A percentile compares a stretch with the other conserved stretches of the same genome.
These are phyloP conservation scores for Nudaria mundana DNA, from an alignment of 2,888 invertebrate species.

Conservation along the genomic window DNA sequence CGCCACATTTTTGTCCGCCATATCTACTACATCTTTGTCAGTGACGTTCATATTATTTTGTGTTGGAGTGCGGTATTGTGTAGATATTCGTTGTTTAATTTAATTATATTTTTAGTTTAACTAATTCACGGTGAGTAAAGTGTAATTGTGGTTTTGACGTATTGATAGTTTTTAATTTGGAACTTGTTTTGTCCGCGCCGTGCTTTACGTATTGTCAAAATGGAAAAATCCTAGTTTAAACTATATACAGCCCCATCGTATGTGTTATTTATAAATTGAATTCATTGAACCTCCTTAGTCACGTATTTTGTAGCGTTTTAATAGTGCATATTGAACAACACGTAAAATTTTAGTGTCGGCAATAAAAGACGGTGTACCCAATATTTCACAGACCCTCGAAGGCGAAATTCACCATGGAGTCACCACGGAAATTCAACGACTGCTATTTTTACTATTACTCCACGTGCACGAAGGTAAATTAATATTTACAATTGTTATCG, in stretches of 20 bases:
- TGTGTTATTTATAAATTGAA: conserved; percentile 40
- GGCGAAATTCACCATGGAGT: conserved; percentile 81
- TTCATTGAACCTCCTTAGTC: conserved; percentile 24
- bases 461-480: conserved; percentile 89
- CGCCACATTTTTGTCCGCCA: conserved; percentile 79
- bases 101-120: conserved; percentile 69
- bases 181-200: conserved; percentile 65
- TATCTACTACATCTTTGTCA: conserved; percentile 72
- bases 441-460: conserved; percentile 95
- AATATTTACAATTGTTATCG: conserved; percentile 22
- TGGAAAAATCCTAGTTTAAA: conserved; percentile 59
- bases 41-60: conserved; percentile 76
- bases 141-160: conserved; percentile 36
- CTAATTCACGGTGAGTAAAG: conserved; percentile 64
- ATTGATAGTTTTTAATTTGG: conserved; percentile 50
- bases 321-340: conserved; percentile 29
- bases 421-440: conserved; percentile 89
- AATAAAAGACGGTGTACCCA: conserved; percentile 38
- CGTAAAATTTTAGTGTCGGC: conserved; percentile 38
- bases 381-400: conserved; percentile 65
- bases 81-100: conserved; percentile 71
- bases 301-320: conserved; percentile 35
- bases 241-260: conserved; percentile 38
- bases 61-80: conserved; percentile 66
- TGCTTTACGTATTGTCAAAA: conserved; percentile 69